Evolutionary conservation across 2,113 vertebrate genomes (phyloP), one percentile per base, ranked within the genome.

Genomic region (Ciconia maguari): DNA sequence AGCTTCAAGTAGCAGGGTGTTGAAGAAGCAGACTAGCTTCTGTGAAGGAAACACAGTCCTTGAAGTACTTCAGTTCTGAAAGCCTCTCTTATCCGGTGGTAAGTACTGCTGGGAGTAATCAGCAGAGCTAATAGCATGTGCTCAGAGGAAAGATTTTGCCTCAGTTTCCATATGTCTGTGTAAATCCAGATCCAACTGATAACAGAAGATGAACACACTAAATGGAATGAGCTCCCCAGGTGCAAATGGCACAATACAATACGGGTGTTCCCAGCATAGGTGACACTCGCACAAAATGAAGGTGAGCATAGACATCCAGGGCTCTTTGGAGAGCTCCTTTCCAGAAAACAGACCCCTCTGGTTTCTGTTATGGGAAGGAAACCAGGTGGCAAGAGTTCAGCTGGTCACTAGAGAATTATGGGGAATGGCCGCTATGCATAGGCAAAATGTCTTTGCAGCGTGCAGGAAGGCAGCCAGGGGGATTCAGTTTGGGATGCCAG

Each of bases 41-140:
- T 89, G 48, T 90, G 88, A 78, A 82, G 90, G 94, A 94, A 96
- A 60, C 36, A 55, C n/a, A 68, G 80, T 71, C 86, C 83, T 96
- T 93, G 69, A 96, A 84, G 92, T 81, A 94, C 92, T 96, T 96
- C 83, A 94, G 61, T 89, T 87, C 72, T 96, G 86, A 96, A 94
- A 94, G 86, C 80, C 89, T 60, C 89, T 93, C 83, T 94, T 96
- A 71, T 14, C 72, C 80, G 48, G 80, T 32, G 69, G 27, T 92
- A 79, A 94, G 89, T 72, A 52, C 90, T 95, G 83, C 80, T 92
- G 83, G 77, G 72, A 96, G 80, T 82, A 87, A 97, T 92, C 89
- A 93, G 52, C 80, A 93, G 61, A 62, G 11, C 44, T 94, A 79
- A 84, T 79, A 84, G 75, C 38, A 21, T 46, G 75, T 83, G 64